Base-by-base conservation (phyloP, 1,140 invertebrate genomes). In the Zophobas morio region DNA sequence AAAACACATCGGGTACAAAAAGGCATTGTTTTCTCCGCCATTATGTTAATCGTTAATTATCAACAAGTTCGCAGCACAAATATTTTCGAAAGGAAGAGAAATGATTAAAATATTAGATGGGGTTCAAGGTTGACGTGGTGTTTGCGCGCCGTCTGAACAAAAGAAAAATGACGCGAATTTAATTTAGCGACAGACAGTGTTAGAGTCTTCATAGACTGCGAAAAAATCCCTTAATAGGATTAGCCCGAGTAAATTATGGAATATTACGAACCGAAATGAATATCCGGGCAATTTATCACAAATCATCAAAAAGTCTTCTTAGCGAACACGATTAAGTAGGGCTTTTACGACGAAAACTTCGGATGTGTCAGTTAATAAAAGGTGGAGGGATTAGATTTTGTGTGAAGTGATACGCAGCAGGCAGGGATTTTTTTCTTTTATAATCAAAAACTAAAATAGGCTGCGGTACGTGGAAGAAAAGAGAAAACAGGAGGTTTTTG, bases 261-360 rank as follows among this genome's bases (percentile, higher is more conserved):
- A 60, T 60, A 60, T 60, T 60, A 60, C 56, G 56, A 39, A 60
- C 56, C 56, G 56, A 60, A 60, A 60, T 60, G 56, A 60, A 60
- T 60, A 60, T 60, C 56, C 56, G 35, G 37, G 5, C 56, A 60
- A 60, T 60, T 60, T 60, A 60, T 60, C 56, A 60, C 56, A 60
- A 60, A 60, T 60, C 56, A 39, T 60, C 56, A 60, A 60, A 35
- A 60, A 32, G 56, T n/a, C 33, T 36, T 60, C 56, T 60, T 60
- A 60, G 37, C 56, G 56, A 60, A 60, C 56, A 60, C 42, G 42
- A 46, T 46, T 46, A 46, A 46, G 42, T 46, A 4, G 42, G 42
- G 8, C 42, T 60, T 60, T 60, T 60, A 60, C 56, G 56, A 60
- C 56, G 56, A 39, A 60, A 60, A 60, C 56, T 60, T 60, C 56